Percentiles rank a stretch among this genome's conserved stretches.
Conservation (phyloP, 2,797 vertebrate genomes). For the Amniataba percoides region DNA sequence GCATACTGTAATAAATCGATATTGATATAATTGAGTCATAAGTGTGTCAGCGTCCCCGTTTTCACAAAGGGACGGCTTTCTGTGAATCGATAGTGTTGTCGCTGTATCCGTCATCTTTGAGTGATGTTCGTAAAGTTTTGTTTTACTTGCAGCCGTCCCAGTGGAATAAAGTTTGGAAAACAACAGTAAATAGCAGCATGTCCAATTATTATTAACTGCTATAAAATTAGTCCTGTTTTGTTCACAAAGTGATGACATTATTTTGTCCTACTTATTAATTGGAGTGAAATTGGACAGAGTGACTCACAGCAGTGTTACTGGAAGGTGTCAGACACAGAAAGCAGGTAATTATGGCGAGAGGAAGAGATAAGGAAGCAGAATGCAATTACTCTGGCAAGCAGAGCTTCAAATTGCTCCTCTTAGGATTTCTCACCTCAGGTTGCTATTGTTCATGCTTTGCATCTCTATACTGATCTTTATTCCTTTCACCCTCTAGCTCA, state of each 20-base stretch:
- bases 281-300: constrained; percentile 80
- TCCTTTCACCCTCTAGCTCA: constrained; percentile 59
- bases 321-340: constrained; percentile 84
- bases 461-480: constrained; percentile 78
- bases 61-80: constrained; percentile 21
- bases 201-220: constrained; percentile 61
- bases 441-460: constrained; percentile 80
- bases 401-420: constrained; percentile 83
- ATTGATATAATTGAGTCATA: constrained; percentile 60
- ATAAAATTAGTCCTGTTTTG: constrained; percentile 65
- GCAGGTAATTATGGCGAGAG: constrained; percentile 86
- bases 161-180: constrained; percentile 37
- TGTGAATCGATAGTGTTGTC: constrained; percentile 35
- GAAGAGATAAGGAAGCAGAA: constrained; percentile 84
- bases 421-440: constrained; percentile 80
- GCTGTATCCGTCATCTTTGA: constrained; percentile 25
- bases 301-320: constrained; percentile 80
- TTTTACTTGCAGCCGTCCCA: constrained; percentile 36
- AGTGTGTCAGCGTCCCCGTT: constrained; percentile 30
- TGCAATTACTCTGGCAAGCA: constrained; percentile 85
- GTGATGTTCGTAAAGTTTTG: constrained; percentile 48
- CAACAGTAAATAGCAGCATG: constrained; percentile 48
- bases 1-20: constrained; percentile 51
- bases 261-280: constrained; percentile 83
- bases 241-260: constrained; percentile 71